These are phyloP conservation scores for Acanthisitta chloris DNA, from an alignment of 2,113 vertebrate genomes.

Conservation along the genomic window DNA sequence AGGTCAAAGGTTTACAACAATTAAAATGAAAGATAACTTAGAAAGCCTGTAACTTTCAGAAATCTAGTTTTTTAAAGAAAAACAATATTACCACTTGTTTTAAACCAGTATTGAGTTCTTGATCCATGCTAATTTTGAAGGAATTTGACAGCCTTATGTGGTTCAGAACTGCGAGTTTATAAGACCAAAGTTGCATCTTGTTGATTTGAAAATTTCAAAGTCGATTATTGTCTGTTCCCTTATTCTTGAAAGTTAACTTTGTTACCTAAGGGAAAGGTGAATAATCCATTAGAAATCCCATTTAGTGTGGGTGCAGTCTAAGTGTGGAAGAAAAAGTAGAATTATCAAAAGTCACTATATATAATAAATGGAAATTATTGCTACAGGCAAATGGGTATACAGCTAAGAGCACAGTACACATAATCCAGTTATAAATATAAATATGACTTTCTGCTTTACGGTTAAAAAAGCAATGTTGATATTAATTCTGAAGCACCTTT, in stretches of 20 bases:
- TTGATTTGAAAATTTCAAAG: neutral
- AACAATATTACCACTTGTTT: neutral
- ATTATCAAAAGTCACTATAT: constrained; percentile 41
- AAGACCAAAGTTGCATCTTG: neutral
- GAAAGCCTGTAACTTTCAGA: neutral
- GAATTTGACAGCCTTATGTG: neutral
- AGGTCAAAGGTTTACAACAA: neutral
- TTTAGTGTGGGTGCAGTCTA: neutral
- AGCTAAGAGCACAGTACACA: constrained; percentile 28
- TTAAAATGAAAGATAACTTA: neutral
- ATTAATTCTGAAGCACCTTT: constrained; percentile 61
- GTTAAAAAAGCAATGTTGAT: constrained; percentile 49
- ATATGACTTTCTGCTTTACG: constrained; percentile 49
- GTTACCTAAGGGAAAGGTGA: constrained; percentile 37
- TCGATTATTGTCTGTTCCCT: neutral
- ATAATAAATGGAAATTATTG: constrained; percentile 58
- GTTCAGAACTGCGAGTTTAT: neutral
- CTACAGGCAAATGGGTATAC: constrained; percentile 3
- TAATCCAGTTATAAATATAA: constrained; percentile 63
- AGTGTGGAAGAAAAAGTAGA: neutral
- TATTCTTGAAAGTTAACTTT: constrained; percentile 6
- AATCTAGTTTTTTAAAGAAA: neutral
- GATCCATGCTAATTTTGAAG: neutral
- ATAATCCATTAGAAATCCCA: constrained; percentile 35
- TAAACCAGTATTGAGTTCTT: neutral